A percentile compares a stretch with the other conserved stretches of the same genome.
Conservation (phyloP, 2,113 vertebrate genomes). For the Peucedramus taeniatus region DNA sequence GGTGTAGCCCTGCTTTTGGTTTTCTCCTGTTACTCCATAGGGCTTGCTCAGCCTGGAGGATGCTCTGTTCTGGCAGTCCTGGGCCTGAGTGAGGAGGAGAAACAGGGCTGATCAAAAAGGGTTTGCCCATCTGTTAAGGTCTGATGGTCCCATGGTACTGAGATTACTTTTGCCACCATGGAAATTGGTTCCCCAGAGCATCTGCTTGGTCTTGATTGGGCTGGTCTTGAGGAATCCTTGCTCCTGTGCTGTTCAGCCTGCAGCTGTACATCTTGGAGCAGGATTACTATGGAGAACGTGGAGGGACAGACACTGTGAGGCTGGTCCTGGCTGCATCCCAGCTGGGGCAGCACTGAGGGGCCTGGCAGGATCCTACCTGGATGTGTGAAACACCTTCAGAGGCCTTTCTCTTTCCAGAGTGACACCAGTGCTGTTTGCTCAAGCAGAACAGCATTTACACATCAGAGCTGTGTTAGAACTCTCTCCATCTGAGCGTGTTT, state of each 20-base stretch:
- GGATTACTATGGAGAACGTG: rapidly evolving
- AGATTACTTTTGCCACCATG: no score
- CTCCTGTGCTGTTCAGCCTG: neutral
- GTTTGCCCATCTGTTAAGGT: neutral
- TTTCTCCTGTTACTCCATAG: neutral
- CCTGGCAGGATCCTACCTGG: neutral
- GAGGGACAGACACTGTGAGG: neutral
- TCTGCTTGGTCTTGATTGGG: neutral
- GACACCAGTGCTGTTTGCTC: neutral
- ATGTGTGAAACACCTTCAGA: neutral
- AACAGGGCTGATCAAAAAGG: neutral
- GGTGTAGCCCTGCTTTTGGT: neutral
- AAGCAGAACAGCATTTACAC: neutral
- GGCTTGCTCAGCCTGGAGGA: neutral
- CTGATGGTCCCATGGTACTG: neutral
- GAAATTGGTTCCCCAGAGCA: neutral
- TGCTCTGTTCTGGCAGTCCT: rapidly evolving
- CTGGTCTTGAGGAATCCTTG: neutral
- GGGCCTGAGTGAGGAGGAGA: neutral
- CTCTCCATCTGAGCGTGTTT: neutral
- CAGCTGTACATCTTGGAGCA: neutral
- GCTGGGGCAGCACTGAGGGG: neutral
- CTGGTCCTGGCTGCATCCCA: neutral
- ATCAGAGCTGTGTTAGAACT: neutral
- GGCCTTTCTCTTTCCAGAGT: neutral